A percentile compares a stretch with the other conserved stretches of the same genome.
Conservation (phyloP, 2,888 invertebrate genomes). For the Anorthoa munda region DNA sequence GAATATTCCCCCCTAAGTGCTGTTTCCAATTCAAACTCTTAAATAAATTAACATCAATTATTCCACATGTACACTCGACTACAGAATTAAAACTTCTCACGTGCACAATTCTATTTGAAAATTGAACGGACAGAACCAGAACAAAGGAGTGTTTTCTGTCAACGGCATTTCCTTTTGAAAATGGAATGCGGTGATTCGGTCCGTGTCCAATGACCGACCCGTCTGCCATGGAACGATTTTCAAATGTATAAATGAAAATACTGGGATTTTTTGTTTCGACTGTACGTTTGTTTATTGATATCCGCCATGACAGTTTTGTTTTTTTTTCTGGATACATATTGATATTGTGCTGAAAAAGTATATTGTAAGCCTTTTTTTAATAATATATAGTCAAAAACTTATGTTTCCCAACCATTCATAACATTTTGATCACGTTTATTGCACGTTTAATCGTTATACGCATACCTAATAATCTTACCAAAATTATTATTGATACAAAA, state of each 20-base stretch:
- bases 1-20: constrained; percentile 46
- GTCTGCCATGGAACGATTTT: constrained; percentile 76
- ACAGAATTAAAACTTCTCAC: constrained; percentile 73
- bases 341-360: neutral
- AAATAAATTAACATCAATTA: constrained; percentile 74
- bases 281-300: constrained; percentile 67
- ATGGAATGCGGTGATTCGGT: constrained; percentile 82
- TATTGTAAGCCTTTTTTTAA: no score
- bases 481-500: no score
- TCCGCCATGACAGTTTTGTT: constrained; percentile 45
- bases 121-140: constrained; percentile 79
- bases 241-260: constrained; percentile 71
- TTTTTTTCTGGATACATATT: neutral
- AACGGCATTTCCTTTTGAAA: constrained; percentile 85
- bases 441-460: no score
- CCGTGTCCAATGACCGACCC: constrained; percentile 73
- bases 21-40: constrained; percentile 61
- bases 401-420: no score
- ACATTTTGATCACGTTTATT: no score
- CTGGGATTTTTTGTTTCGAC: constrained; percentile 67
- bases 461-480: no score
- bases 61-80: constrained; percentile 66
- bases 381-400: no score
- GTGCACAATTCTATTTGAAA: constrained; percentile 78
- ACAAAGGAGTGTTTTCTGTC: constrained; percentile 87